Percentiles rank a stretch among this genome's conserved stretches.
Evolutionary conservation across 1,140 invertebrate species (phyloP).

Genomic region (Physella acuta): DNA sequence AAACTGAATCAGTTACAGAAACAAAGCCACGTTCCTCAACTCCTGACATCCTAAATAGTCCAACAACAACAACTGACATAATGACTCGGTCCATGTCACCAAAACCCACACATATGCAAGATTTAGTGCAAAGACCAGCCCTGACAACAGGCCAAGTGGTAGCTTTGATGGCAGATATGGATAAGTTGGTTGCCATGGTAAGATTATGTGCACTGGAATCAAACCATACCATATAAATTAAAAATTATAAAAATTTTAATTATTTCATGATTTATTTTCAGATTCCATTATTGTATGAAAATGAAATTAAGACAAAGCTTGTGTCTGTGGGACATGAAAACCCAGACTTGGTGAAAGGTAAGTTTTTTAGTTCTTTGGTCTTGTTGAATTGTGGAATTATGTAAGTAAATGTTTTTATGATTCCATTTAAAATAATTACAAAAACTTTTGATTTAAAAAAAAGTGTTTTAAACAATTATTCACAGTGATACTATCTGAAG

Average conservation of each 20-base stretch:
- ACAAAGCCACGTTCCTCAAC: not conserved
- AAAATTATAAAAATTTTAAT: not conserved
- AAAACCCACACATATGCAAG: not conserved
- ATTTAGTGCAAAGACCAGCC: not conserved
- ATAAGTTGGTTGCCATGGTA: constrained; percentile 6
- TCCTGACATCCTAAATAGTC: constrained; percentile 11
- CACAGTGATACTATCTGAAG: constrained; percentile 2
- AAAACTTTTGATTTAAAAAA: not conserved
- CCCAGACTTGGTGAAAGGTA: constrained; percentile 12
- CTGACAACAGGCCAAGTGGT: constrained; percentile 12
- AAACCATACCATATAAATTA: not conserved
- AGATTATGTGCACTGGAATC: not conserved
- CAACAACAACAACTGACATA: not conserved
- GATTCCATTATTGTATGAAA: constrained; percentile 15
- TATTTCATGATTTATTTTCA: too few species aligned
- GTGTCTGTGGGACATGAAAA: not conserved
- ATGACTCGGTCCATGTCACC: constrained; percentile 7
- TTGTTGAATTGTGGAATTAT: not conserved
- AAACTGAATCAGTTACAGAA: constrained; percentile 1
- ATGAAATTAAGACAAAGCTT: constrained; percentile 10
- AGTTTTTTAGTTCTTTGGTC: not conserved
- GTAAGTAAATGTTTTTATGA: not conserved
- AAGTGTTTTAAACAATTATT: too few species aligned
- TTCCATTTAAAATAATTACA: not conserved
- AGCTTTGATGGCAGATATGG: constrained; percentile 18